Evolutionary conservation across 2,797 vertebrate genomes (phyloP), one percentile per base, ranked within the genome.

Genomic region (Telmatherina bonti): DNA sequence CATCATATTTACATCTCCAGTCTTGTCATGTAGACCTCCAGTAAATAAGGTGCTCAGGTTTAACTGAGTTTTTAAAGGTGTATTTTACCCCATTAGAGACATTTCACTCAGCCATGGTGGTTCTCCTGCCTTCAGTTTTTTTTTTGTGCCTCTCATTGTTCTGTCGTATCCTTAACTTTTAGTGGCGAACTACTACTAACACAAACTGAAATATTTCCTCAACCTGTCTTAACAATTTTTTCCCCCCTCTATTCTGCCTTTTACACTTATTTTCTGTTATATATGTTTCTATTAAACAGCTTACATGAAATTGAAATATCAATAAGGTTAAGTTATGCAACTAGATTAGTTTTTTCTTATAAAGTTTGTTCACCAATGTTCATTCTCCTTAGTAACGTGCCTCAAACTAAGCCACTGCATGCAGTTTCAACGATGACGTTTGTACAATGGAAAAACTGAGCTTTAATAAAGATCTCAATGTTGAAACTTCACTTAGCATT

Each of bases 391-490:
- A 92, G 94, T 94, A 93, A 94, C 47, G 93, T 95, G 94, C 94
- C 95, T 95, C 94, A 91, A 94, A 92, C 88, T 86, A 94, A 94
- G 91, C 93, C 93, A 93, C 94, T 89, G 94, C 95, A 95, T 95
- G 95, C 94, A 92, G 93, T 94, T 94, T 94, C 89, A 91, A 93
- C 91, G 77, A 90, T 89, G 88, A 94, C 90, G 93, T 95, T 95
- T 95, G 94, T 95, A 95, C 92, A 92, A 94, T 91, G 91, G n/a
- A 84, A 84, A 93, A 92, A 93, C 86, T 90, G 91, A 95, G 93
- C 94, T 95, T 95, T 95, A 95, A 95, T 95, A 95, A 95, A 95
- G 92, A 94, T 93, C 91, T 94, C 90, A 89, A 92, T 94, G 93
- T 94, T 91, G 87, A 93, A 93, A 92, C 88, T 73, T 86, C 58